Conservation (phyloP, 2,797 vertebrate genomes). For the Melanotaenia pygmaea region DNA sequence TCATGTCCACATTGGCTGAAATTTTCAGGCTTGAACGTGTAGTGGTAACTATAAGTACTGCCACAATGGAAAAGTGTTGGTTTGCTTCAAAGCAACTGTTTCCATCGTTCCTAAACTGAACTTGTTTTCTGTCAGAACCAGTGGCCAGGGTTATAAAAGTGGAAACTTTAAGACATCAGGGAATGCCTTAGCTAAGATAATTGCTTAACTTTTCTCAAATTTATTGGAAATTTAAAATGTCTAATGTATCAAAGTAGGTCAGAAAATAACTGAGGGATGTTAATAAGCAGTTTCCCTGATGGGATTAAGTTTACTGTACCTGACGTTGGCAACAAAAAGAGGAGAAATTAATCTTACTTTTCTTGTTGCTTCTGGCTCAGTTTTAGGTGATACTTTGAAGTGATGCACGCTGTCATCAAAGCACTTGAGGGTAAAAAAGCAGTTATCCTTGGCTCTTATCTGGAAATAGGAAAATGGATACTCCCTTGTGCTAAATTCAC, state of each 20-base stretch:
- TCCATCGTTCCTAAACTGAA: not conserved
- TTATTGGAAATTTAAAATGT: too few relatives aligned
- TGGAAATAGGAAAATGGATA: conserved; percentile 61
- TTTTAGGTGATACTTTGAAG: conserved; percentile 91
- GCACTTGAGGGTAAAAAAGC: conserved; percentile 92
- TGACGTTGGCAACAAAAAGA: not conserved
- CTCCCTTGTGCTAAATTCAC: not conserved
- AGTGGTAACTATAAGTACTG: too few relatives aligned
- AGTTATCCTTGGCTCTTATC: conserved; percentile 88
- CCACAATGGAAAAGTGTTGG: too few relatives aligned
- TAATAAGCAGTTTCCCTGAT: not conserved
- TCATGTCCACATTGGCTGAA: too few relatives aligned
- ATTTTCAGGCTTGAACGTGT: not conserved
- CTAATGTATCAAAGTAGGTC: too few relatives aligned
- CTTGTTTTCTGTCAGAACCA: not conserved
- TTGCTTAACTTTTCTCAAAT: too few relatives aligned
- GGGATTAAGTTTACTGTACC: not conserved
- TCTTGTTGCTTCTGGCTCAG: conserved; percentile 83
- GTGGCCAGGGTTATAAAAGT: too few relatives aligned
- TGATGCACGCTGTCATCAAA: conserved; percentile 94
- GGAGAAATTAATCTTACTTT: conserved; percentile 81
- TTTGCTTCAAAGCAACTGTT: not conserved
- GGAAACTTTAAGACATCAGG: too few relatives aligned
- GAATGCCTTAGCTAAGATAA: too few relatives aligned
- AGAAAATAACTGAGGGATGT: too few relatives aligned